Evolutionary conservation across 2,888 invertebrate genomes (phyloP).

Genomic region (Phortica magna): DNA sequence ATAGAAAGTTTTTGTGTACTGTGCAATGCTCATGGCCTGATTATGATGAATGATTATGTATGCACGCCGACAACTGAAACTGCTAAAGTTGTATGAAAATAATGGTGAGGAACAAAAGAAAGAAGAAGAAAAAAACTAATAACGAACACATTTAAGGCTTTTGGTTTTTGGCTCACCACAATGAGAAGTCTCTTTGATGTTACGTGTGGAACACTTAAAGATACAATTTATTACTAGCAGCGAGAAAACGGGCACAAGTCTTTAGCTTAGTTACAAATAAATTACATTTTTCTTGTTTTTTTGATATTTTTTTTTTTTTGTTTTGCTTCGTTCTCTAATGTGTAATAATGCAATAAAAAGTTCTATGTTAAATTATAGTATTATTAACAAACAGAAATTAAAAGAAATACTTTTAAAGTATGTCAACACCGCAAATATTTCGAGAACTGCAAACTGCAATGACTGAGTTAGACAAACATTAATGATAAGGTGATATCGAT

Average conservation of each 20-base stretch:
- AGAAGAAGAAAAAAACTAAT: conserved; percentile 40
- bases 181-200: conserved; percentile 36
- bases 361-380: background rate
- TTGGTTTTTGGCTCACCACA: conserved; percentile 24
- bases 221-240: conserved; percentile 45
- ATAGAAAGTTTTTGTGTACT: conserved; percentile 28
- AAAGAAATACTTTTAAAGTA: background rate
- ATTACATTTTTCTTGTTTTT: background rate
- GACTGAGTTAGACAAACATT: background rate
- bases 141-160: conserved; percentile 42
- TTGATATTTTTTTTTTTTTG: too few relatives aligned
- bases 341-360: background rate
- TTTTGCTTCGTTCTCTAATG: too few relatives aligned
- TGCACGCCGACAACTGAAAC: too few relatives aligned
- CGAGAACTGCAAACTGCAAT: background rate
- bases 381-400: background rate
- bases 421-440: background rate
- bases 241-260: conserved; percentile 50
- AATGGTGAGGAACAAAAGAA: conserved; percentile 33
- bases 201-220: conserved; percentile 46
- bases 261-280: conserved; percentile 38
- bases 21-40: conserved; percentile 37
- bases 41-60: too few relatives aligned
- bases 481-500: too few relatives aligned
- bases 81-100: background rate